Base-by-base conservation (phyloP, 2,888 invertebrate species). In the Miltochrista miniata region DNA sequence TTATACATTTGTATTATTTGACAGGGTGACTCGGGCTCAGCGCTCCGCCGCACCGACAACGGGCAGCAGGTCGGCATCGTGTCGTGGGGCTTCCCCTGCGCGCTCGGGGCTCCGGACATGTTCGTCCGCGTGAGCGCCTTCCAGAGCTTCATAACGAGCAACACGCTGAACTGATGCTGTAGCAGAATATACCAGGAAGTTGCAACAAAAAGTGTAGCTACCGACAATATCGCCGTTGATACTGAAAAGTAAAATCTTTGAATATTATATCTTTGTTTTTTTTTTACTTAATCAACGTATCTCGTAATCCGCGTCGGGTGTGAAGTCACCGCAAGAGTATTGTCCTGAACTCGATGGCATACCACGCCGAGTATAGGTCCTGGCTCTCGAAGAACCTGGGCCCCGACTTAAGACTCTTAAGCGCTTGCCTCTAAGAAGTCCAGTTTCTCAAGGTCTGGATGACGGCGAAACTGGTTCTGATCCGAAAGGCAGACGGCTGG, bases 61-160 rank as follows among this genome's bases (percentile, higher is more conserved):
- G 60, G 71, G 0, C 45, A 58, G 1, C 84, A 83, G 56, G 42
- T 84, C 41, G 87, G 83, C 9, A 36, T 86, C 2, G 86, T 86
- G 3, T 86, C 87, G 0, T 87, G 87, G 87, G 86, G 86, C 48
- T 74, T 81, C 65, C 78, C 83, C 0, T 87, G 87, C 64, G 87
- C 85, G 0, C 68, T 52, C 1, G 85, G 82, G 1, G 79, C 75
- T 0, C 86, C 87, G 0, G 87, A 87, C 56, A 69, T 87, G 56
- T 81, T 76, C 64, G 80, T 64, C 10, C 60, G 85, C 11, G 5
- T 82, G 52, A 72, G 76, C 45, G 71, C 62, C 11, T 81, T 55
- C 71, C 40, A 51, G 10, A 24, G 51, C 53, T 84, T 76, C 74
- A 24, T 81, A 11, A 1, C 0, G 1, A 0, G 35, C 8, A 54